Conservation (phyloP, 2,888 invertebrate genomes). For the Trissonchulus latispiculum region DNA sequence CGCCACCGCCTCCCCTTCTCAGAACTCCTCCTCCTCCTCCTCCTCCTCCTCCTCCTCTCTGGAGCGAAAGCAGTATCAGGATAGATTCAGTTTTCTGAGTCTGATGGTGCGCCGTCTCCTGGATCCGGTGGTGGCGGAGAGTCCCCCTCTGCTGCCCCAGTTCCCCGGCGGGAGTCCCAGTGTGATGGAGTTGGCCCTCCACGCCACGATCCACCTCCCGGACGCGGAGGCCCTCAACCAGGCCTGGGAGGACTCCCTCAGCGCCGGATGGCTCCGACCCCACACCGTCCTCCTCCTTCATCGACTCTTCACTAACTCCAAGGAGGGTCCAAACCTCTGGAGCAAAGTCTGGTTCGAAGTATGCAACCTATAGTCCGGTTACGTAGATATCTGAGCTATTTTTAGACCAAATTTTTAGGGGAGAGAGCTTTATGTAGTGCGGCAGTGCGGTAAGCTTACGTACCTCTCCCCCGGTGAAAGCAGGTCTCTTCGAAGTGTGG, state of each 20-base stretch:
- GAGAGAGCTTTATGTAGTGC: too few relatives aligned
- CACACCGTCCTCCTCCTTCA: background rate
- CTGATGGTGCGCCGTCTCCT: constrained; percentile 14
- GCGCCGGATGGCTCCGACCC: constrained; percentile 8
- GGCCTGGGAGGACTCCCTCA: background rate
- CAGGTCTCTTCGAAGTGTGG: too few relatives aligned
- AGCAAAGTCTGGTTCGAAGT: constrained; percentile 10
- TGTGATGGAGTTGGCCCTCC: background rate
- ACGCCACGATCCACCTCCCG: background rate
- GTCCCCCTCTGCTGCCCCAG: background rate
- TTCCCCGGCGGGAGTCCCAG: background rate
- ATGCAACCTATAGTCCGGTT: too few relatives aligned
- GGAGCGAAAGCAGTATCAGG: constrained; percentile 7
- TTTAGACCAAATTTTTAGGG: too few relatives aligned
- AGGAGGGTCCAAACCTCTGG: background rate
- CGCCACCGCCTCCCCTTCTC: too few relatives aligned
- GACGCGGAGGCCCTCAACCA: constrained; percentile 1
- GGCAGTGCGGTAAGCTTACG: too few relatives aligned
- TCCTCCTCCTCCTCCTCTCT: background rate
- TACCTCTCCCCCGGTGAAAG: too few relatives aligned
- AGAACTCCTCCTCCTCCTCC: too few relatives aligned
- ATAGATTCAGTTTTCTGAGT: constrained; percentile 12
- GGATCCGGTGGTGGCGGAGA: constrained; percentile 1
- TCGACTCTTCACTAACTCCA: constrained; percentile 2
- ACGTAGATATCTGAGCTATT: too few relatives aligned